Evolutionary conservation across 92 coral and sea anemone genomes (phyloP), one percentile per base, ranked within the genome.

Genomic region (Epizoanthus stellaris): DNA sequence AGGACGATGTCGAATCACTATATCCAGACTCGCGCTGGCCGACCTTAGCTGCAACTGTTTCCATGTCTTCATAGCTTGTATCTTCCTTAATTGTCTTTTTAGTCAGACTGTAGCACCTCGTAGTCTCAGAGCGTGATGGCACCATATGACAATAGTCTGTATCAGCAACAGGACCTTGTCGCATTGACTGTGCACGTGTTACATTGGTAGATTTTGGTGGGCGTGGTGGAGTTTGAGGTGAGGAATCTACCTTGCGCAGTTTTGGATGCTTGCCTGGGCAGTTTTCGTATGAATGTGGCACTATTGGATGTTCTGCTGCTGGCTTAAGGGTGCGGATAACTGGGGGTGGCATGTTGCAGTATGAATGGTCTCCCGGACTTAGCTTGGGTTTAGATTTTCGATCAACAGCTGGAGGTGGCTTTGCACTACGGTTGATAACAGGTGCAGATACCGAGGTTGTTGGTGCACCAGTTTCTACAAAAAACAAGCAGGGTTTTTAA

Each of bases 301-400:
- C 21, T 17, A 14, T 15, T n/a, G 16, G 49, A 30, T 81, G 76
- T 58, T 81, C 93, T n/a, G 43, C 21, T 61, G 84, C 59, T 43
- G 85, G 87, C 66, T 94, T 94, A 75, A 58, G 73, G 53, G 38
- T 81, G 15, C 98, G 84, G 42, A 88, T 77, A 17, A 92, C 92
- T 19, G 94, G 93, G 20, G 98, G 98, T 3, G 98, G 90, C 87
- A 92, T 82, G 77, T 91, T 94, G n/a, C 86, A 74, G 89, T 93
- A 93, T 49, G 84, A 80, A 67, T 91, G 94, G 75, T 86, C 83
- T 47, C 23, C 75, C 67, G 67, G 62, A 36, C 40, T 25, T 1
- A 85, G 36, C 84, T 52, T 85, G 73, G 98, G 95, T 85, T 94
- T 94, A 36, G 12, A 73, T 5, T 81, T 75, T 71, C 95, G 84